These are phyloP conservation scores for Mormyrus hasselquistii DNA, from an alignment of 2,797 vertebrate genomes.

Conservation along the genomic window DNA sequence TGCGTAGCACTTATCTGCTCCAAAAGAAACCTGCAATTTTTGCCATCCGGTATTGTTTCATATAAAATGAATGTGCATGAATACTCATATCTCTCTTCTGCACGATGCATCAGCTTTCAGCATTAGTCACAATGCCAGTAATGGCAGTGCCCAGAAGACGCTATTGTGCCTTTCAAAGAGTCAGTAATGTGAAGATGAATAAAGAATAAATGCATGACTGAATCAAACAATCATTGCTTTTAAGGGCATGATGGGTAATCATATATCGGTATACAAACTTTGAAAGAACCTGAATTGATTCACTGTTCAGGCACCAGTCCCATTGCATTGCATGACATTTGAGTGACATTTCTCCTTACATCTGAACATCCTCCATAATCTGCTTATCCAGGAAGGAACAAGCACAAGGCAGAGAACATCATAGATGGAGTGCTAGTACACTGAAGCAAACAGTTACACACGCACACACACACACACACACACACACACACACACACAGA, in stretches of 20 bases:
- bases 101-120: neutral
- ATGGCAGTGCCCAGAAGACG: neutral
- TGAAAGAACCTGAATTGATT: neutral
- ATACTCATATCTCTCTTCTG: neutral
- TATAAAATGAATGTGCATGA: neutral
- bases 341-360: neutral
- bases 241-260: neutral
- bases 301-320: neutral
- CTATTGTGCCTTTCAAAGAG: neutral
- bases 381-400: neutral
- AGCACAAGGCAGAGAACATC: neutral
- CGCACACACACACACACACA: neutral
- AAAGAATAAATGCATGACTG: neutral
- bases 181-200: slow-evolving; percentile 7
- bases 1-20: neutral
- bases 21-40: neutral
- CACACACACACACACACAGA: neutral
- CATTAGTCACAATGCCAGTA: neutral
- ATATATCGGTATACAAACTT: neutral
- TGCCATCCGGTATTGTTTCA: neutral
- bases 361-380: neutral
- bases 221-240: neutral
- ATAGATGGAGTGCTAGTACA: neutral
- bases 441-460: neutral
- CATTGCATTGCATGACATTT: neutral